Base-by-base conservation (phyloP, 2,113 vertebrate genomes). In the Lasiurus borealis region DNA sequence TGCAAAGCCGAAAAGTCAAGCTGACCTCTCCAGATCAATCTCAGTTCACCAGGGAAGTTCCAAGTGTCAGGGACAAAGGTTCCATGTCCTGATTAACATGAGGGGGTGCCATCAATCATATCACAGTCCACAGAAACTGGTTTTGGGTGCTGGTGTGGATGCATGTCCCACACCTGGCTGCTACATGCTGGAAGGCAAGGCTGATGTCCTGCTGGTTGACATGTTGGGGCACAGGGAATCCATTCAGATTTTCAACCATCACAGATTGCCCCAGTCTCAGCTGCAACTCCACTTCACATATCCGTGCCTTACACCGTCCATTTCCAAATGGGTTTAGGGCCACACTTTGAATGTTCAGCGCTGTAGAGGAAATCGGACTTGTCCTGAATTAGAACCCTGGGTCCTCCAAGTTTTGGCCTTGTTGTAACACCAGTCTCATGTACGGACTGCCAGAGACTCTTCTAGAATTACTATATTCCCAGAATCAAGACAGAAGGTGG, bases 301-400 rank as follows among this genome's bases (percentile, higher is more conserved):
- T 48, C 19, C 36, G 12, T 34, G 36, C 21, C 40, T 40, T 34
- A 11, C 14, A 59, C 16, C 2, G 25, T 64, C 48, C 19, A 34
- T 85, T 94, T 96, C 84, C 80, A 88, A 86, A 50, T 34, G 59
- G 34, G 25, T 25, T 87, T 76, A 89, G 29, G 89, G 9, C 23
- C 52, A 88, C 9, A 66, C 73, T 54, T 88, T 59, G 36, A 62
- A 80, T 44, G 44, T 91, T 71, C 52, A 57, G 10, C 25, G 90
- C 16, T 44, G 29, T 59, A 50, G 77, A 50, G 68, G 11, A 92
- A 76, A 29, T 73, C 50, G 25, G 62, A 71, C 2, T 94, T 66
- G 34, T 71, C 23, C 80, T 64, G 34, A 57, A 29, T 36, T 52
- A 95, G 57, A 93, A 78, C 4, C 19, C 19, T 46, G 18, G 54